phyloP scores from a whole-genome alignment of 2,888 invertebrate species.

The Dicyrtoma fusca region DNA sequence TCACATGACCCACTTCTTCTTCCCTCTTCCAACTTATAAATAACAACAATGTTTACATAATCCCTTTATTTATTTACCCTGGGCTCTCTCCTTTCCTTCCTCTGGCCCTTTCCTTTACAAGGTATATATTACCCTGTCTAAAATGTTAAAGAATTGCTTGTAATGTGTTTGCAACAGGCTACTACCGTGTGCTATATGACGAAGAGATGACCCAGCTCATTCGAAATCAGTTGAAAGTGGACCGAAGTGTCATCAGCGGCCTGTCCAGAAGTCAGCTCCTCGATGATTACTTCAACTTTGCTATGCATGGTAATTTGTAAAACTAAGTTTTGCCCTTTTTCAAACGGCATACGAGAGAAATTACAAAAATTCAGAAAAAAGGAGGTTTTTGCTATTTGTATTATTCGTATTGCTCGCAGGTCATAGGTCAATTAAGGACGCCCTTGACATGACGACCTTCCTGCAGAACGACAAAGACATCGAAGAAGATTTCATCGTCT shows the following conservation, averaged over 20 bases:
- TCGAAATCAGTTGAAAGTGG: background rate
- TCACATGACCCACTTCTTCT: no score
- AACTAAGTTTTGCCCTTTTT: no score
- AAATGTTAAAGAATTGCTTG: no score
- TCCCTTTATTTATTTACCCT: no score
- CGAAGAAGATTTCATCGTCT: background rate
- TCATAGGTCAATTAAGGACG: background rate
- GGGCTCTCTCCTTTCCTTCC: no score
- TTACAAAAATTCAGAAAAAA: background rate
- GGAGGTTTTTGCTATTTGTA: background rate
- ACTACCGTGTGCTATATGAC: constrained; percentile 14
- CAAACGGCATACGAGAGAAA: no score
- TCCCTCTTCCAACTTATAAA: no score
- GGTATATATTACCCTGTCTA: no score
- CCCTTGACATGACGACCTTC: constrained; percentile 2
- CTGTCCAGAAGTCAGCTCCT: constrained; percentile 7
- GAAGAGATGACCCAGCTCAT: background rate
- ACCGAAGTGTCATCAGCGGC: background rate
- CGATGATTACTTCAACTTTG: constrained; percentile 7
- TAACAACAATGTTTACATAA: no score
- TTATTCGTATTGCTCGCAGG: background rate
- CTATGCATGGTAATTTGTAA: constrained; percentile 12
- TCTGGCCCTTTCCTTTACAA: no score
- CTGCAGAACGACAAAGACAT: no score
- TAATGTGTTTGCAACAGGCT: no score